These are phyloP conservation scores for Caretta caretta DNA, from an alignment of 2,113 vertebrate genomes.

Conservation along the genomic window DNA sequence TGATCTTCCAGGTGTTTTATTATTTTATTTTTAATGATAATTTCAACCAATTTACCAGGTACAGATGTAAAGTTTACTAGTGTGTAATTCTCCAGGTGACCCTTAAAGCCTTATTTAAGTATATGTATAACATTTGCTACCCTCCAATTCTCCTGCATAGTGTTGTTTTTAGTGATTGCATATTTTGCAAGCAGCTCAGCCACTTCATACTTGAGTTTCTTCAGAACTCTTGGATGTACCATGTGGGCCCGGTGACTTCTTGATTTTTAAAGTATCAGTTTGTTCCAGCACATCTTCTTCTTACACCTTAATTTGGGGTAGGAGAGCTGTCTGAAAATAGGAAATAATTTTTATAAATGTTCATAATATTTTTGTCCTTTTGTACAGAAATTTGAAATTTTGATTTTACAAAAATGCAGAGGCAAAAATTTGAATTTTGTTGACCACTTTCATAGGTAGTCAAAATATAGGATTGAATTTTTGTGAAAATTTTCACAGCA, in stretches of 20 bases:
- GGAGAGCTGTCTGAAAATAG: background rate
- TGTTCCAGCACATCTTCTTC: no score
- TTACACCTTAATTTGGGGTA: no score
- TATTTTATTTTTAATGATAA: background rate
- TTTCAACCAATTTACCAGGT: background rate
- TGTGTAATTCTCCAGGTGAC: background rate
- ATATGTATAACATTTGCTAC: background rate
- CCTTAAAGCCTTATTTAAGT: background rate
- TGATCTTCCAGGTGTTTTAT: background rate
- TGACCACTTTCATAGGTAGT: background rate
- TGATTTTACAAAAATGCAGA: background rate
- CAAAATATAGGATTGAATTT: no score
- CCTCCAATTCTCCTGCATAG: background rate
- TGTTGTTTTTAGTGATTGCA: background rate
- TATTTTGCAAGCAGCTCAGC: no score
- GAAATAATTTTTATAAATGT: background rate
- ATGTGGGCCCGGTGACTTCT: background rate
- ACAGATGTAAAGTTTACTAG: background rate
- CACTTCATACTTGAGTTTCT: background rate
- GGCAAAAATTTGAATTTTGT: background rate
- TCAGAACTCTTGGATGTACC: no score
- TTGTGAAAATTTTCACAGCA: no score
- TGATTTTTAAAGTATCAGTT: background rate
- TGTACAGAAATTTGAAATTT: background rate
- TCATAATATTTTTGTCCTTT: background rate